A percentile compares a stretch with the other conserved stretches of the same genome.
Conservation (phyloP, 2,113 vertebrate species). For the Platanista minor region DNA sequence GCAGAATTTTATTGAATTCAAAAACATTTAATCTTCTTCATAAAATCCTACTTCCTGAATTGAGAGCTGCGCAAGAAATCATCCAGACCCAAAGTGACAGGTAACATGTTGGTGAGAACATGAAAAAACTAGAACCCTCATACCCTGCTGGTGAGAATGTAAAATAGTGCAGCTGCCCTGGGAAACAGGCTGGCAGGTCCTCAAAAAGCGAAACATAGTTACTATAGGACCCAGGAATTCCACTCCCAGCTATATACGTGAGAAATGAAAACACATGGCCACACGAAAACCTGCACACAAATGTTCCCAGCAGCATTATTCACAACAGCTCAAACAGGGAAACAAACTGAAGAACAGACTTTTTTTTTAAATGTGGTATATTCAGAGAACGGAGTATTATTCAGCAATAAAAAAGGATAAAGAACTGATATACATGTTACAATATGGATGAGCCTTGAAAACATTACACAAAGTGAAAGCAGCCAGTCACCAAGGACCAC, state of each 20-base stretch:
- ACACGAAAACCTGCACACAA: neutral
- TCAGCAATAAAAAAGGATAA: neutral
- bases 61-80: neutral
- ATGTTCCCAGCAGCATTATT: neutral
- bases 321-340: fast-evolving
- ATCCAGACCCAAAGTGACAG: neutral
- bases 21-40: neutral
- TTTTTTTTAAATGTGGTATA: neutral
- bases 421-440: neutral
- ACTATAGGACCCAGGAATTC: neutral
- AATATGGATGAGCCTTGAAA: neutral
- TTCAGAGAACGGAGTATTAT: neutral
- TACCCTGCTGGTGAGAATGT: fast-evolving
- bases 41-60: neutral
- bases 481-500: neutral
- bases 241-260: neutral
- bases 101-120: neutral
- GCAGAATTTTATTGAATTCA: neutral
- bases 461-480: neutral
- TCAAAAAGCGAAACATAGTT: neutral
- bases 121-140: neutral
- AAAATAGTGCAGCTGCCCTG: neutral
- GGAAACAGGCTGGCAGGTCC: neutral
- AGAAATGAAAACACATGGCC: neutral
- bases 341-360: neutral